These are phyloP conservation scores for Antennarius striatus DNA, from an alignment of 2,113 vertebrate genomes.

Conservation along the genomic window DNA sequence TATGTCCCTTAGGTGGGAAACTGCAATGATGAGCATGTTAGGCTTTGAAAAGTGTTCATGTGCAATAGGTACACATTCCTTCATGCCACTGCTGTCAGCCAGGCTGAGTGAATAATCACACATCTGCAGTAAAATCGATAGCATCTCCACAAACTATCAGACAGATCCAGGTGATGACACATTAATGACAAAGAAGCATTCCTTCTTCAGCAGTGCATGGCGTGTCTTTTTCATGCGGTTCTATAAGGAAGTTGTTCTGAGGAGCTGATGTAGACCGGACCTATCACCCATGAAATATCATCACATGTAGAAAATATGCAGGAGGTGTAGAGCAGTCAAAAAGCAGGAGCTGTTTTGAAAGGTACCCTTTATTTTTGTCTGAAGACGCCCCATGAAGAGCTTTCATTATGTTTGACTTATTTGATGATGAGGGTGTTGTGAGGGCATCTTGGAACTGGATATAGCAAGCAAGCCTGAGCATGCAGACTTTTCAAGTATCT, in stretches of 20 bases:
- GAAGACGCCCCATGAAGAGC: constrained; percentile 15
- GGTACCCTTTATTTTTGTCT: neutral
- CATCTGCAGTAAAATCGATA: constrained; percentile 48
- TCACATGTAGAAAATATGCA: neutral
- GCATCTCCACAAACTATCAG: constrained; percentile 45
- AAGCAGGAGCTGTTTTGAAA: neutral
- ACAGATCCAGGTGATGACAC: constrained; percentile 48
- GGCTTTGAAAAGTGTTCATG: constrained; percentile 32
- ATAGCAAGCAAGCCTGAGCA: constrained; percentile 28
- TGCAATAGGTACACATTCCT: constrained; percentile 54
- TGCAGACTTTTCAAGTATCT: neutral
- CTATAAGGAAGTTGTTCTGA: constrained; percentile 5
- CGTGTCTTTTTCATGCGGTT: neutral
- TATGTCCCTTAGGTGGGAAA: constrained; percentile 8
- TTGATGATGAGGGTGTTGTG: neutral
- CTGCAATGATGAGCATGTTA: constrained; percentile 15
- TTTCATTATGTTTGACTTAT: constrained; percentile 24
- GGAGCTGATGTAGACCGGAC: neutral
- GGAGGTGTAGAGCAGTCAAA: neutral
- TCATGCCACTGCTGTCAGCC: constrained; percentile 38
- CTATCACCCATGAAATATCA: constrained; percentile 5
- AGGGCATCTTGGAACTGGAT: neutral
- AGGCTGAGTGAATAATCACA: constrained; percentile 11
- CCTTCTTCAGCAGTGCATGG: constrained; percentile 36
- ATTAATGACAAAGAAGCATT: constrained; percentile 33